These are phyloP conservation scores for Leptinotarsa defecta DNA, from an alignment of 1,140 invertebrate species.

Conservation along the genomic window DNA sequence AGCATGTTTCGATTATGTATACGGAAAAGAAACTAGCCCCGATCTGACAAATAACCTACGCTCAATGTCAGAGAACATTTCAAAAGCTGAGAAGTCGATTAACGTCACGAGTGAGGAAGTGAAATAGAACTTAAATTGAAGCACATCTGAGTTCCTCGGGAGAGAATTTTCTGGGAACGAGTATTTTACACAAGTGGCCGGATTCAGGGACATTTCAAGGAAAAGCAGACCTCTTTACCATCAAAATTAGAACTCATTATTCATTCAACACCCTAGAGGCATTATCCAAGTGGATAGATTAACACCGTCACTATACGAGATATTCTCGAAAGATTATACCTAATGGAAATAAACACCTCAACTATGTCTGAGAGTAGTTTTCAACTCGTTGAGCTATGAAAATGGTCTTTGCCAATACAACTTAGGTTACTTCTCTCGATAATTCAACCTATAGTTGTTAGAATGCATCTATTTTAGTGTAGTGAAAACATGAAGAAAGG, in stretches of 20 bases:
- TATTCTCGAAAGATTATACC: not conserved
- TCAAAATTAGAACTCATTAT: not conserved
- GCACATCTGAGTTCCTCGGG: slow-evolving; percentile 54
- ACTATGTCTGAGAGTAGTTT: not conserved
- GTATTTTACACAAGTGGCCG: slow-evolving; percentile 48
- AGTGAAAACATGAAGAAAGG: too few relatives aligned
- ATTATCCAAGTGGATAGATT: not conserved
- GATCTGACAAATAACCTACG: not conserved
- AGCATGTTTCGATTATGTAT: too few relatives aligned
- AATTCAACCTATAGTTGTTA: not conserved
- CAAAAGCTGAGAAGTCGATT: slow-evolving; percentile 55
- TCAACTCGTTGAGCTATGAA: not conserved
- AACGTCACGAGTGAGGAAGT: slow-evolving; percentile 52
- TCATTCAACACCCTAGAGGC: not conserved
- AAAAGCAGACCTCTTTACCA: not conserved
- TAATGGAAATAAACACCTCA: not conserved
- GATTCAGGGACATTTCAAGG: not conserved
- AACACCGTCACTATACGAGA: not conserved
- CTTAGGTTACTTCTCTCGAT: not conserved
- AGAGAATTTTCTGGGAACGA: slow-evolving; percentile 45
- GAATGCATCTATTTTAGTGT: too few relatives aligned
- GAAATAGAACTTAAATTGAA: slow-evolving; percentile 55
- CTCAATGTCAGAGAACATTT: slow-evolving; percentile 42
- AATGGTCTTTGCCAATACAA: not conserved
- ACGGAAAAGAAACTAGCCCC: not conserved